Base-by-base conservation (phyloP, 2,888 invertebrate species). In the Lasioglossum zephyrum region DNA sequence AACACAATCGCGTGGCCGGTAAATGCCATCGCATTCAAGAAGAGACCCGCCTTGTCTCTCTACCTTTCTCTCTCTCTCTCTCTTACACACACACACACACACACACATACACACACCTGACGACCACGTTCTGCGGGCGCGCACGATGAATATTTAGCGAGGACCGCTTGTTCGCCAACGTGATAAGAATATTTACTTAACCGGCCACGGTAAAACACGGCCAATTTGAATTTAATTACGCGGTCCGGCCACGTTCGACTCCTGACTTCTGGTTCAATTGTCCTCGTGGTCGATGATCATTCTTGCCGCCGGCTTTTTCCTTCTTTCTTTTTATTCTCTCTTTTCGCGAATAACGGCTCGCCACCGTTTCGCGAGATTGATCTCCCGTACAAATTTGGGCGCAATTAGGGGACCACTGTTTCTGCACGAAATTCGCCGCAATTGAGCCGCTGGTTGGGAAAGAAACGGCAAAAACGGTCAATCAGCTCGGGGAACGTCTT, bases 91-190 rank as follows among this genome's bases (percentile, higher is more conserved):
- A 31, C 31, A 1, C 31, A 31, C n/a, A 41, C 66, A 26, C 41
- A 36, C 36, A 36, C 36, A 36, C 36, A 36, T 0, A 36, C 36
- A 36, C 36, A 36, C 66, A 16, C 36, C 53, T 76, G 36, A 36
- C 66, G 79, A 57, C 39, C 78, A 53, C 77, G 79, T 89, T 89
- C 84, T 76, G 8, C 66, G 22, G 74, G 77, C 75, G 85, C 80
- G 77, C 79, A 74, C 87, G 88, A 91, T 92, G 92, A 92, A 92
- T 92, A 92, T 92, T 92, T 89, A 92, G 80, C 85, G 47, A 85
- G 86, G 86, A 90, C 82, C 84, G 88, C 87, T 86, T 87, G 86
- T 91, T 88, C 82, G 8, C 60, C 87, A 66, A 88, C 88, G 89
- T 82, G 88, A 91, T 87, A 81, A 81, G 91, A 91, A 91, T 91